These are phyloP conservation scores for Poecilia picta DNA, from an alignment of 2,797 vertebrate species.

Conservation along the genomic window DNA sequence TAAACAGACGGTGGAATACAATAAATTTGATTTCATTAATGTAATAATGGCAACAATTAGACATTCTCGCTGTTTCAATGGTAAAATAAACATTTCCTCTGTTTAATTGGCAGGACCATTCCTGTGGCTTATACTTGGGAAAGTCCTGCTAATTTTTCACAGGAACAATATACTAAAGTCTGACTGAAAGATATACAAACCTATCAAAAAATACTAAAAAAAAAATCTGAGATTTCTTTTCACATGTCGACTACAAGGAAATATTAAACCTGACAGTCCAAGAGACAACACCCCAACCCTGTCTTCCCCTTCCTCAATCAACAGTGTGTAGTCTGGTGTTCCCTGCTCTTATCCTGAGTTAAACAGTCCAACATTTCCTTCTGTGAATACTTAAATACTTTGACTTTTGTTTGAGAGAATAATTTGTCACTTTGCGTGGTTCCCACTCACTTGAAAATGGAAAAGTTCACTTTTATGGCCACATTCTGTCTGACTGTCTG, in stretches of 20 bases:
- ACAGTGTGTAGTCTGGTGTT: not conserved
- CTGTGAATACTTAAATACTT: not conserved
- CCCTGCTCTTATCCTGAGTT: not conserved
- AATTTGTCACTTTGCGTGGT: not conserved
- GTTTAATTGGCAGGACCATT: not conserved
- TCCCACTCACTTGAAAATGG: not conserved
- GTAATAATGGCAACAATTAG: not conserved
- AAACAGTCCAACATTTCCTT: not conserved
- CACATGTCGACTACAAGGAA: not conserved
- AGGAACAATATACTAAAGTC: not conserved
- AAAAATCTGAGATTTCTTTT: not conserved
- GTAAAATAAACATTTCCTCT: not conserved
- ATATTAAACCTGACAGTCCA: not conserved
- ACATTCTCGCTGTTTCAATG: not conserved
- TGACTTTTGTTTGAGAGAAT: not conserved
- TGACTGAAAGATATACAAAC: not conserved
- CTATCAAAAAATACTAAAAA: not conserved
- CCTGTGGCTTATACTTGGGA: not conserved
- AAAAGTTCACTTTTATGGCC: not conserved
- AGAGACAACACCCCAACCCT: not conserved
- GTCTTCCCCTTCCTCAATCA: not conserved
- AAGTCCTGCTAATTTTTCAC: not conserved
- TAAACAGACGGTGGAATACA: no score
- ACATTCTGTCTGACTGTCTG: not conserved
- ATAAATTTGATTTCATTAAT: no score